A percentile compares a stretch with the other conserved stretches of the same genome.
Conservation (phyloP, 2,888 invertebrate species). For the Nemapogon koenigi region DNA sequence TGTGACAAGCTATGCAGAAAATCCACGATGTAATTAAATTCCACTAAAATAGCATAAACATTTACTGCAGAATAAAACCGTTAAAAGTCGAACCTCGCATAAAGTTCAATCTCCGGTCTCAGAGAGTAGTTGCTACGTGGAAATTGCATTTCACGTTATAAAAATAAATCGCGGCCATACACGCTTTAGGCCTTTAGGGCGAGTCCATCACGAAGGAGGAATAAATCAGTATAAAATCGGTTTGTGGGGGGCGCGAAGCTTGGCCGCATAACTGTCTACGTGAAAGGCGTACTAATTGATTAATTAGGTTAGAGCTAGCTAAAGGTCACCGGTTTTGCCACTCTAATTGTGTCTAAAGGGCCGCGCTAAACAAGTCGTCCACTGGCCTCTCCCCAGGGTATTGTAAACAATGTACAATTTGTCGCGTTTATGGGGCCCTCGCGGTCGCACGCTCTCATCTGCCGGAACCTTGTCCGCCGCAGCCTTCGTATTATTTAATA, state of each 20-base stretch:
- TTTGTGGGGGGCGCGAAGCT: slow-evolving; percentile 8
- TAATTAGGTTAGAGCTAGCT: slow-evolving; percentile 23
- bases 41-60: no score
- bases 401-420: slow-evolving; percentile 10
- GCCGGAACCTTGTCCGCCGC: not conserved
- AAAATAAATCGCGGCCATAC: slow-evolving; percentile 1
- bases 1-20: no score
- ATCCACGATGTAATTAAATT: no score
- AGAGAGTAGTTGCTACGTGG: not conserved
- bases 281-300: slow-evolving; percentile 27
- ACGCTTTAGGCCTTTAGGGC: no score
- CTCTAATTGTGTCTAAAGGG: slow-evolving; percentile 10
- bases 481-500: not conserved
- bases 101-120: slow-evolving; percentile 6
- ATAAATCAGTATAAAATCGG: slow-evolving; percentile 1
- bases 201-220: not conserved
- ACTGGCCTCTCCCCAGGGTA: slow-evolving; percentile 1
- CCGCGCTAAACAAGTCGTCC: slow-evolving; percentile 6
- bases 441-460: not conserved
- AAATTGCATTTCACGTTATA: slow-evolving; percentile 4
- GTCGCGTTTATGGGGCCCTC: slow-evolving; percentile 6
- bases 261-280: slow-evolving; percentile 19
- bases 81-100: slow-evolving; percentile 5
- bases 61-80: no score
- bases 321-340: slow-evolving; percentile 4